Conservation (phyloP, 2,888 invertebrate genomes). For the Oscheius onirici region DNA sequence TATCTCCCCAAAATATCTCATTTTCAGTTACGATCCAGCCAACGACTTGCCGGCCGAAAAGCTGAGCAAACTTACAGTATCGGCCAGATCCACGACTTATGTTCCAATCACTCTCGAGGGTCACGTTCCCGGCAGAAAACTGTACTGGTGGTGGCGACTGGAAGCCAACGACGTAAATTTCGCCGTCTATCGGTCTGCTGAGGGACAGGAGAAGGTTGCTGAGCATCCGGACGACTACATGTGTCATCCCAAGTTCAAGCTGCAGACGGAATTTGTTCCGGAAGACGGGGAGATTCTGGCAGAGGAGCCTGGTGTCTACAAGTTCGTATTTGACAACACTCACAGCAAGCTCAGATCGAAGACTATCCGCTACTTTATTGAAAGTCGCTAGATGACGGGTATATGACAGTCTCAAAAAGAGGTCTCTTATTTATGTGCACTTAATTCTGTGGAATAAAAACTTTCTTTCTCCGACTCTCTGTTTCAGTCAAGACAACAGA, state of each 20-base stretch:
- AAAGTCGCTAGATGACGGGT: slow-evolving; percentile 15
- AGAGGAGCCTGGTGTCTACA: slow-evolving; percentile 61
- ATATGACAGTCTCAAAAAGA: too few relatives aligned
- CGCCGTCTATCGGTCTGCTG: slow-evolving; percentile 43
- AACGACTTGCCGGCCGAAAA: slow-evolving; percentile 54
- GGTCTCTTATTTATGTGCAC: too few relatives aligned
- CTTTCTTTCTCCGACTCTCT: too few relatives aligned
- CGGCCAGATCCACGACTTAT: slow-evolving; percentile 54
- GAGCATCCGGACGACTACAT: slow-evolving; percentile 60
- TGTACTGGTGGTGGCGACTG: slow-evolving; percentile 65
- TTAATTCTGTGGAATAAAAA: neutral
- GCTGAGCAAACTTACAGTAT: slow-evolving; percentile 55
- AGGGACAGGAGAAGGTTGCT: slow-evolving; percentile 42
- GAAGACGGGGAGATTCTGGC: slow-evolving; percentile 59
- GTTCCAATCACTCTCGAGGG: slow-evolving; percentile 58
- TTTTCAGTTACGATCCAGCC: slow-evolving; percentile 56
- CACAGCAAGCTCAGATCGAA: slow-evolving; percentile 59
- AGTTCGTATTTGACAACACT: slow-evolving; percentile 65
- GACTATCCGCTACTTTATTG: slow-evolving; percentile 49
- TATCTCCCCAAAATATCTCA: neutral
- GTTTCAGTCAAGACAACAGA: too few relatives aligned
- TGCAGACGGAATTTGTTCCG: slow-evolving; percentile 65
- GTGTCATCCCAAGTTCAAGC: slow-evolving; percentile 60
- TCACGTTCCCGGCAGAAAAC: slow-evolving; percentile 42
- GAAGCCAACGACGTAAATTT: slow-evolving; percentile 56